These are phyloP conservation scores for Oconnorella tubifera DNA, from an alignment of 2,888 invertebrate genomes.

Conservation along the genomic window DNA sequence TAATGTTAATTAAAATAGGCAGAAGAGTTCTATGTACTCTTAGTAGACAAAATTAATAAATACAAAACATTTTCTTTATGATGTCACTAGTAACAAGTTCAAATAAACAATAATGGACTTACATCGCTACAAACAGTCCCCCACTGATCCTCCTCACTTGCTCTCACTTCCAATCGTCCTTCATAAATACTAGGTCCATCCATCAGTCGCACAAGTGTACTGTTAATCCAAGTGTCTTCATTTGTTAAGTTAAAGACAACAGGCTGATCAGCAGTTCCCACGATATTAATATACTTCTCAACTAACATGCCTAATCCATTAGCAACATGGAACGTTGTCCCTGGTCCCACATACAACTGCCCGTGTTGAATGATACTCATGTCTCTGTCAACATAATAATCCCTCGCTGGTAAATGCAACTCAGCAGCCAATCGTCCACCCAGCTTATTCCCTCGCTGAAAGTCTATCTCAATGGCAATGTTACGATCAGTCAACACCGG, in stretches of 20 bases:
- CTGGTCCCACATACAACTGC: slow-evolving; percentile 78
- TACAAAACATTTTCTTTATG: background rate
- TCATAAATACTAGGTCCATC: slow-evolving; percentile 77
- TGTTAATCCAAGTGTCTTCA: slow-evolving; percentile 42
- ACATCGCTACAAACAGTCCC: slow-evolving; percentile 88
- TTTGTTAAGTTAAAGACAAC: slow-evolving; percentile 35
- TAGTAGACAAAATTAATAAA: no score
- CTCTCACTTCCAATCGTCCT: slow-evolving; percentile 75
- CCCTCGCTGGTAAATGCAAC: slow-evolving; percentile 11
- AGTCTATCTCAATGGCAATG: slow-evolving; percentile 68
- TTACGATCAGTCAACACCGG: slow-evolving; percentile 76
- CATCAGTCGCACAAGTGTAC: slow-evolving; percentile 72
- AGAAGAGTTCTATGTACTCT: no score
- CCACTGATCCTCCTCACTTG: slow-evolving; percentile 82
- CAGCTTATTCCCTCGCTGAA: slow-evolving; percentile 43
- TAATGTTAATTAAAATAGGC: no score
- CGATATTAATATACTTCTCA: slow-evolving; percentile 50
- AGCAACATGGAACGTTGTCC: slow-evolving; percentile 81
- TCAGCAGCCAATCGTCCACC: slow-evolving; percentile 40
- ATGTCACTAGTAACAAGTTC: background rate
- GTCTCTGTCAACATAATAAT: slow-evolving; percentile 84
- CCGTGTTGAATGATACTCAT: slow-evolving; percentile 89
- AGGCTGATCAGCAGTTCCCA: slow-evolving; percentile 19
- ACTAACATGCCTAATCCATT: slow-evolving; percentile 86
- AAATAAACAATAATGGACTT: no score